Evolutionary conservation across 2,113 vertebrate species (phyloP).

Genomic region (Cyphomyrus plagiostoma): DNA sequence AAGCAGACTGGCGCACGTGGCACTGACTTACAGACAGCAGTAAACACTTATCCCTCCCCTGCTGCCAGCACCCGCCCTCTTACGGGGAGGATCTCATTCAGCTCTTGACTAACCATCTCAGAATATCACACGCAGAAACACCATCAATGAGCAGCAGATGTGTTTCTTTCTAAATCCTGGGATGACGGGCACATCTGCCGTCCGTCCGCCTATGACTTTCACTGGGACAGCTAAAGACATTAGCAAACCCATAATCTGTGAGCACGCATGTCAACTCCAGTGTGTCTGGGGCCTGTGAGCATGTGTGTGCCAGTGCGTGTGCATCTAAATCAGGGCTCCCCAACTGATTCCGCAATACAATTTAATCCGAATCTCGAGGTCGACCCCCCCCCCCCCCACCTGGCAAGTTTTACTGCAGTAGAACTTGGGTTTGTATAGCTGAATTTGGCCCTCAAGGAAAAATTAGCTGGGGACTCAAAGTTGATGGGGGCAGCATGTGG

Average conservation of each 20-base stretch:
- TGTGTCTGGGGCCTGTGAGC: neutral
- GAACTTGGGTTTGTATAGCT: neutral
- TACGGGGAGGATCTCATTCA: neutral
- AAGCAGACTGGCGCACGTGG: neutral
- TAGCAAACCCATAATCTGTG: neutral
- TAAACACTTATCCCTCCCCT: neutral
- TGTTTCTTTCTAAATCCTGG: conserved; percentile 37
- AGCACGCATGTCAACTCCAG: neutral
- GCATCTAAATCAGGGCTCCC: neutral
- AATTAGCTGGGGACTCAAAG: neutral
- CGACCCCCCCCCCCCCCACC: neutral
- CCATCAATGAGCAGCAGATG: conserved; percentile 49
- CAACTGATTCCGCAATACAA: neutral
- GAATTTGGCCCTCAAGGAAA: neutral
- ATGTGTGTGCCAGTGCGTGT: neutral
- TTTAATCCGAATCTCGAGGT: neutral
- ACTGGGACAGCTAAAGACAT: neutral
- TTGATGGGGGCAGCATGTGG: neutral
- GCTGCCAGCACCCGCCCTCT: neutral
- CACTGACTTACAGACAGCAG: neutral
- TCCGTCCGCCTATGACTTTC: conserved; percentile 18
- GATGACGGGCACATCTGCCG: conserved; percentile 40
- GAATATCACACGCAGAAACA: conserved; percentile 30
- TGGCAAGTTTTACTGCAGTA: neutral
- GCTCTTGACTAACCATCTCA: conserved; percentile 42